Percentiles rank a stretch among this genome's conserved stretches.
phyloP scores from a whole-genome alignment of 2,113 vertebrate species.

The Colossoma macropomum region DNA sequence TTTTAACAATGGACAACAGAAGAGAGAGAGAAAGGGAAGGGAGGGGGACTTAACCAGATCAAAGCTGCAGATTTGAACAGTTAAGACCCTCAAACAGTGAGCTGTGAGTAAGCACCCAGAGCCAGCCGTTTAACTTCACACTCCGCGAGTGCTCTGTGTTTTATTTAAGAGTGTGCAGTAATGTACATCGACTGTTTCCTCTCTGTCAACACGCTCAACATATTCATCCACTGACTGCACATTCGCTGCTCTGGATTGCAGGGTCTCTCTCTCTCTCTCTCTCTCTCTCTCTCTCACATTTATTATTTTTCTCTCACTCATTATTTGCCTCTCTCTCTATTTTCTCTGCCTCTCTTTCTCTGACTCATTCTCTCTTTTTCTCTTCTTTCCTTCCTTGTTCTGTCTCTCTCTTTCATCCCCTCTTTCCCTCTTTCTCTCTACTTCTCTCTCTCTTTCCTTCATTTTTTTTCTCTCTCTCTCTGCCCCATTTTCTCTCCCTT shows the following conservation, averaged over 20 bases:
- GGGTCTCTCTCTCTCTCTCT: no score
- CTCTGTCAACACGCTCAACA: not conserved
- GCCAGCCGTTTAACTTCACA: not conserved
- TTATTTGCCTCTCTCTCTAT: not conserved
- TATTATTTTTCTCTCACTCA: no score
- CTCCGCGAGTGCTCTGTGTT: not conserved
- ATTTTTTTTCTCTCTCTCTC: not conserved
- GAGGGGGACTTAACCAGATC: not conserved
- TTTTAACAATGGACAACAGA: conserved; percentile 13
- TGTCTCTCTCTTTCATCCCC: not conserved
- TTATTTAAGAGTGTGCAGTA: not conserved
- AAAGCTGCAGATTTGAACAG: conserved; percentile 8
- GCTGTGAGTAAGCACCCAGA: conserved; percentile 21
- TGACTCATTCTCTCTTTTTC: no score
- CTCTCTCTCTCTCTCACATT: no score
- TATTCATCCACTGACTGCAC: no score
- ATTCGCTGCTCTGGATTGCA: no score
- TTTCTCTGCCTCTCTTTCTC: not conserved
- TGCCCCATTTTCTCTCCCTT: not conserved
- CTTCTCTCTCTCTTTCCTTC: not conserved
- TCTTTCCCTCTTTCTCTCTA: not conserved
- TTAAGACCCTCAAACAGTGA: conserved; percentile 17
- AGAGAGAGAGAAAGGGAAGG: not conserved
- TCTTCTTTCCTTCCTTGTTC: not conserved
- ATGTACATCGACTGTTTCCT: not conserved